Conservation (phyloP, 2,113 vertebrate species). For the Periophthalmodon schlosseri region DNA sequence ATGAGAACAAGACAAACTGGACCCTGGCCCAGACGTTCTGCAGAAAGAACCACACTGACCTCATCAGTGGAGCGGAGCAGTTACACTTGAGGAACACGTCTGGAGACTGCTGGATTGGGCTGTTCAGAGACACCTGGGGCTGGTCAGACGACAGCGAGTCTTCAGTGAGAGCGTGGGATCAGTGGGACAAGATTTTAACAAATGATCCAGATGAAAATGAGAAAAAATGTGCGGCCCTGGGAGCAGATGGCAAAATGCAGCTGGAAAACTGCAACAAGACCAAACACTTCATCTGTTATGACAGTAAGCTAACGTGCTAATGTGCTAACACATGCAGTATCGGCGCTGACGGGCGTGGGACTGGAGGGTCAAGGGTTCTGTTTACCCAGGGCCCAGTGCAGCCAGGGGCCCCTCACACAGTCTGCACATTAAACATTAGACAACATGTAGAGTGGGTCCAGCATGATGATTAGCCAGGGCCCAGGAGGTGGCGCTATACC, state of each 20-base stretch:
- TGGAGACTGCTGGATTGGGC: neutral
- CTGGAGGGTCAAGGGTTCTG: too few species aligned
- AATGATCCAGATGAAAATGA: neutral
- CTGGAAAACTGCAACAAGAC: neutral
- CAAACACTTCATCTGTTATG: neutral
- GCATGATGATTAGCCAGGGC: too few species aligned
- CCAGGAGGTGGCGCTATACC: too few species aligned
- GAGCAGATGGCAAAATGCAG: neutral
- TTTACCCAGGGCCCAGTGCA: too few species aligned
- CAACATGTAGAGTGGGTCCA: too few species aligned
- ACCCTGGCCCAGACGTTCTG: neutral
- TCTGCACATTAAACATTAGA: too few species aligned
- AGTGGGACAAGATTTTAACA: too few species aligned
- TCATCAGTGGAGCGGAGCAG: conserved; percentile 1
- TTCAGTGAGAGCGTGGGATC: neutral
- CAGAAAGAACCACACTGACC: neutral
- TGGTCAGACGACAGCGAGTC: neutral
- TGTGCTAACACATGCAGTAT: neutral
- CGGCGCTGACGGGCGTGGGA: too few species aligned
- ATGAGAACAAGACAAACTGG: neutral
- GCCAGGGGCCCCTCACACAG: too few species aligned
- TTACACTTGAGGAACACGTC: neutral
- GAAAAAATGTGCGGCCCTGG: neutral
- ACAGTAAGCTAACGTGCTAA: neutral
- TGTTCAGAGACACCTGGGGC: neutral